Conservation (phyloP, 2,113 vertebrate genomes). For the Rhombomys opimus region DNA sequence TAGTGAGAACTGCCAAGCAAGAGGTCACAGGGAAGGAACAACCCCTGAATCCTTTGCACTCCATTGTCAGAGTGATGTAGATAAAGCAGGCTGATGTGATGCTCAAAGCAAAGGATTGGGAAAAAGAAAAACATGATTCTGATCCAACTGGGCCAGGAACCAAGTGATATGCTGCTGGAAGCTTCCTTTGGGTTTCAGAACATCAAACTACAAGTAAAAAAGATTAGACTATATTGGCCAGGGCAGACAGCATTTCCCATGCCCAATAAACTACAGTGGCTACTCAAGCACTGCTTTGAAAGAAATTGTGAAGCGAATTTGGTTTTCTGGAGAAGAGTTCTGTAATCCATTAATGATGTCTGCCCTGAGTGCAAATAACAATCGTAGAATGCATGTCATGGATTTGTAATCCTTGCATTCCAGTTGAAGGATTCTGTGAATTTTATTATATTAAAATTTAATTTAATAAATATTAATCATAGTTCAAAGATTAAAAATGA, state of each 20-base stretch:
- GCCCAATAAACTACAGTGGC: not conserved
- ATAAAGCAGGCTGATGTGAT: not conserved
- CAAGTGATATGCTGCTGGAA: not conserved
- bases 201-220: conserved; percentile 7
- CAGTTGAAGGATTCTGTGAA: not conserved
- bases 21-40: not conserved
- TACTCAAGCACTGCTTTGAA: not conserved
- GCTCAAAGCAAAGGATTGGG: not conserved
- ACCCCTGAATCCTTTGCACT: not conserved
- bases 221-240: not conserved
- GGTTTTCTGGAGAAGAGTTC: not conserved
- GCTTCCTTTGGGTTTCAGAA: not conserved
- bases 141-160: not conserved
- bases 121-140: not conserved
- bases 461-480: not conserved
- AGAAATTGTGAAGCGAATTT: not conserved
- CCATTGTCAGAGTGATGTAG: not conserved
- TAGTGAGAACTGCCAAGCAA: not conserved
- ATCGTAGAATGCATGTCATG: rapidly evolving
- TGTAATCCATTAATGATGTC: conserved; percentile 18
- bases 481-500: not conserved
- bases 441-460: not conserved
- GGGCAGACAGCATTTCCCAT: not conserved
- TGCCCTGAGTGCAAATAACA: not conserved
- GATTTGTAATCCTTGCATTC: not conserved